Evolutionary conservation across 2,113 vertebrate genomes (phyloP).

Genomic region (Crotalus horridus): DNA sequence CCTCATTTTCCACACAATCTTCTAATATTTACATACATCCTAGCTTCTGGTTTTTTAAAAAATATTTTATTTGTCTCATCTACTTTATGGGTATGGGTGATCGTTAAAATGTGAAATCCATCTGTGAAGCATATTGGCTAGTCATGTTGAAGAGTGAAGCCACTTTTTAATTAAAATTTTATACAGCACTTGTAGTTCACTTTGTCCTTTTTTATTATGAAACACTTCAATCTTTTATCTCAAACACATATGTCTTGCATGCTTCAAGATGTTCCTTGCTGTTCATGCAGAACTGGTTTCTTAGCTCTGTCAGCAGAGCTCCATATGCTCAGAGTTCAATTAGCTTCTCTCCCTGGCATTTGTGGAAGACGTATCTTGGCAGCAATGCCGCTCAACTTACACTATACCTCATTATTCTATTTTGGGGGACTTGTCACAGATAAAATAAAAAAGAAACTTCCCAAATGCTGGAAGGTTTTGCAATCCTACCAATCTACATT

Average conservation of each 20-base stretch:
- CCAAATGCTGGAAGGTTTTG: conserved; percentile 45
- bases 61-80: conserved; percentile 74
- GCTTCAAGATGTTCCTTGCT: conserved; percentile 77
- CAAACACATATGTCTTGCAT: conserved; percentile 77
- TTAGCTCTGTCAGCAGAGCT: conserved; percentile 65
- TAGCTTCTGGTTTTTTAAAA: conserved; percentile 68
- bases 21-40: conserved; percentile 71
- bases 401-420: conserved; percentile 53
- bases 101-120: conserved; percentile 74
- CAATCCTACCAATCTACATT: conserved; percentile 40
- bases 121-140: conserved; percentile 78
- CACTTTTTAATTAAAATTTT: conserved; percentile 80
- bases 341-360: conserved; percentile 63
- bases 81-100: conserved; percentile 68
- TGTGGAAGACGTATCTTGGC: conserved; percentile 69
- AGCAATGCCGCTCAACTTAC: conserved; percentile 55
- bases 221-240: conserved; percentile 75
- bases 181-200: conserved; percentile 72
- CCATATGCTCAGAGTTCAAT: conserved; percentile 74
- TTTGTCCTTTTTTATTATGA: conserved; percentile 81
- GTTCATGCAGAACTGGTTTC: conserved; percentile 66
- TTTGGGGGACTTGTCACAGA: conserved; percentile 67
- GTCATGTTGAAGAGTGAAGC: conserved; percentile 68
- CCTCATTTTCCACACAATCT: conserved; percentile 64
- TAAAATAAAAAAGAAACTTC: conserved; percentile 51